A percentile compares a stretch with the other conserved stretches of the same genome.
Conservation (phyloP, 2,113 vertebrate genomes). For the Larimichthys polyactis region DNA sequence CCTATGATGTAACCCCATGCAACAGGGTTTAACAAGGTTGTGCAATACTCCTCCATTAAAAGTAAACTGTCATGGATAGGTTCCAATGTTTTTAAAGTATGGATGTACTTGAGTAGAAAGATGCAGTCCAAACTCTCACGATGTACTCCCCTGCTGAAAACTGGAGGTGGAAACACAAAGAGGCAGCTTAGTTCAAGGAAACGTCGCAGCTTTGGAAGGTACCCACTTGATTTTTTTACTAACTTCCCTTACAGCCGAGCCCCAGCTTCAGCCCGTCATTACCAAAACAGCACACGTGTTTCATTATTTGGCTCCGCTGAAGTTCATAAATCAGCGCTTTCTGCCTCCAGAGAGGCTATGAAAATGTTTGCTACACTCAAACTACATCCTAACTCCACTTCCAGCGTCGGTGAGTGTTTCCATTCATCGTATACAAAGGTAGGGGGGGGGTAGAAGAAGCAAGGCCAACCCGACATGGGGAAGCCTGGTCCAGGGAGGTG, state of each 20-base stretch:
- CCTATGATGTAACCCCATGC: too few relatives aligned
- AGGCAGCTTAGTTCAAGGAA: background rate
- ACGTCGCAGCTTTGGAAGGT: background rate
- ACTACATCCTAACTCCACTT: background rate
- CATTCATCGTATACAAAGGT: slow-evolving; percentile 54
- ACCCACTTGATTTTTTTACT: background rate
- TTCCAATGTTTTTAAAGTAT: too few relatives aligned
- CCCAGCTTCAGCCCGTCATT: background rate
- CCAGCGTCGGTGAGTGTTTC: slow-evolving; percentile 37
- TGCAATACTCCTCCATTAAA: too few relatives aligned
- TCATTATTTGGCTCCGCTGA: slow-evolving; percentile 5
- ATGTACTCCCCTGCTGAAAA: background rate
- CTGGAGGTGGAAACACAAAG: background rate
- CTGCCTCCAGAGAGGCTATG: background rate
- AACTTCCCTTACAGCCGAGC: background rate
- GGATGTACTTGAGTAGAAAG: too few relatives aligned
- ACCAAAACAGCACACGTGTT: background rate
- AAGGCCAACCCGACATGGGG: slow-evolving; percentile 39
- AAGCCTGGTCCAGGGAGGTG: slow-evolving; percentile 32
- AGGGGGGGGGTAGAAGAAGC: background rate
- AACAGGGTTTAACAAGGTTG: too few relatives aligned
- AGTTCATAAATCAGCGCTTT: slow-evolving; percentile 4
- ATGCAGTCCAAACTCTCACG: too few relatives aligned
- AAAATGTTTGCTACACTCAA: background rate
- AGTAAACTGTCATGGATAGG: too few relatives aligned